Evolutionary conservation across 2,113 vertebrate genomes (phyloP).

Genomic region (Phyllostomus hastatus): DNA sequence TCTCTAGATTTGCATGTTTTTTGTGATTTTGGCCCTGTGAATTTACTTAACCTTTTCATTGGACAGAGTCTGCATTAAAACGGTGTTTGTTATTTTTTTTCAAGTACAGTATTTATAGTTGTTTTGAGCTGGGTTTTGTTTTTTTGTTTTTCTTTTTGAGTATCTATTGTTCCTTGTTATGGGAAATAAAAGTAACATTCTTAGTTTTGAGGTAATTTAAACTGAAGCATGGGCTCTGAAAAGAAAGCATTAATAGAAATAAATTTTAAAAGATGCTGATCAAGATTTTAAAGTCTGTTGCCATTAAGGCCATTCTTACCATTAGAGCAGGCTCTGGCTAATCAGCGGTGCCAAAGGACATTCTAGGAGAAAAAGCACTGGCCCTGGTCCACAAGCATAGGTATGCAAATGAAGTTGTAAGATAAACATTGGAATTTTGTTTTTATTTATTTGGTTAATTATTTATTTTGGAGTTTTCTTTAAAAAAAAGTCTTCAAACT

Average conservation of each 20-base stretch:
- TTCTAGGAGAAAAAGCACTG: slow-evolving; percentile 14
- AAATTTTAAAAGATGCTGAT: not conserved
- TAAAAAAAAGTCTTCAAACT: not conserved
- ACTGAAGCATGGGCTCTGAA: not conserved
- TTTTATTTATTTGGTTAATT: not conserved
- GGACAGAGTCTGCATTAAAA: not conserved
- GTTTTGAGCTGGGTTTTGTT: not conserved
- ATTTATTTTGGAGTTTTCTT: not conserved
- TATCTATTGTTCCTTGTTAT: not conserved
- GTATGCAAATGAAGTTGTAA: not conserved
- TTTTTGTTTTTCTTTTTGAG: not conserved
- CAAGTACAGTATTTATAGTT: not conserved
- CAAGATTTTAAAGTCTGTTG: not conserved
- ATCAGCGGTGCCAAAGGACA: not conserved
- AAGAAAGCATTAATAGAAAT: not conserved
- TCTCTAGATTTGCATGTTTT: not conserved
- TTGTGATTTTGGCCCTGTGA: not conserved
- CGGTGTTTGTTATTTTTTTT: not conserved
- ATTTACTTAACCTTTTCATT: not conserved
- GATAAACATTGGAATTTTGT: not conserved
- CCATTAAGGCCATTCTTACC: not conserved
- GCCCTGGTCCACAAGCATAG: not conserved
- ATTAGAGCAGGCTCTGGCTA: not conserved
- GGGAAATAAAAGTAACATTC: not conserved
- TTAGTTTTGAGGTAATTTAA: not conserved